phyloP scores from a whole-genome alignment of 2,797 vertebrate genomes.

The Acridotheres tristis region DNA sequence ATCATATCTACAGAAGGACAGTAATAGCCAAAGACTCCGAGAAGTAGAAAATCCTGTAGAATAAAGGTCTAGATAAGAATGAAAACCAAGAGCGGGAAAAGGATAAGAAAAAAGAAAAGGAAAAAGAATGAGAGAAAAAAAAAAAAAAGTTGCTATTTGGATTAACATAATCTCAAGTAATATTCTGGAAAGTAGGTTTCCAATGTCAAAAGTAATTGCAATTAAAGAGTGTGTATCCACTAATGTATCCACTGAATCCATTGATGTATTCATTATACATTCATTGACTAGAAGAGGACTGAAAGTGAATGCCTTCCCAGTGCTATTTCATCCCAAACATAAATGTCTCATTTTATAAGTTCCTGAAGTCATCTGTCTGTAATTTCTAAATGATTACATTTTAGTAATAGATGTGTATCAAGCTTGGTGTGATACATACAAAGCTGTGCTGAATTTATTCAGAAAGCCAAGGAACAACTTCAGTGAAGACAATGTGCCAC shows the following conservation, averaged over 20 bases:
- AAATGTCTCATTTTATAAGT: not conserved
- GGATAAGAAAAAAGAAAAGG: not conserved
- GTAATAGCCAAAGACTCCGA: not conserved
- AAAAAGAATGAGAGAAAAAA: not conserved
- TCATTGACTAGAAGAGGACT: not conserved
- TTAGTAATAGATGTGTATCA: constrained; percentile 80
- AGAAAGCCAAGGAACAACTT: constrained; percentile 73
- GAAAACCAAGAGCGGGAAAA: not conserved
- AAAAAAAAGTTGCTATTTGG: not conserved
- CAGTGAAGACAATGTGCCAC: constrained; percentile 72
- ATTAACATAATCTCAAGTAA: not conserved
- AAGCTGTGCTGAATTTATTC: constrained; percentile 74
- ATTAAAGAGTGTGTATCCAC: not conserved
- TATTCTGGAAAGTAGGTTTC: not conserved
- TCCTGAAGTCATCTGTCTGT: not conserved
- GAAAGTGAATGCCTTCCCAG: not conserved
- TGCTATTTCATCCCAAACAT: not conserved
- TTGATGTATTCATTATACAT: not conserved
- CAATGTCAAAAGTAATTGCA: not conserved
- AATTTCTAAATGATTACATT: not conserved
- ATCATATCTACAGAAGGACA: not conserved
- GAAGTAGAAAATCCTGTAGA: not conserved
- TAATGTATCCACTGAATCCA: not conserved
- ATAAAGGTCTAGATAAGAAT: not conserved
- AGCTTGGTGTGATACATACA: constrained; percentile 82